A percentile compares a stretch with the other conserved stretches of the same genome.
Conservation (phyloP, 2,888 invertebrate genomes). For the Xanthorhoe designata region DNA sequence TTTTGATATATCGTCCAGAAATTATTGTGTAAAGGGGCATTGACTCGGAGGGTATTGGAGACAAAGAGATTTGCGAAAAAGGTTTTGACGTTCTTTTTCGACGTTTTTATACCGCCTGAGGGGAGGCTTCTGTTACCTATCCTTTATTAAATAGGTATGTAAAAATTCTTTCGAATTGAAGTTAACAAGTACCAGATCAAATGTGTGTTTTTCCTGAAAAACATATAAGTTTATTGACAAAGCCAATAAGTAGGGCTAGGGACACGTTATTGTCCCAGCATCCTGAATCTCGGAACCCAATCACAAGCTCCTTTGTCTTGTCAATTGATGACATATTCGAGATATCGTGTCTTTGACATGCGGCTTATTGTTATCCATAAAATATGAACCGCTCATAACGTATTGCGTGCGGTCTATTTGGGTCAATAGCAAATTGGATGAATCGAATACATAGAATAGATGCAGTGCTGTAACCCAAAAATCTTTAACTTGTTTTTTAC, state of each 20-base stretch:
- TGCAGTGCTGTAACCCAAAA: slow-evolving; percentile 3
- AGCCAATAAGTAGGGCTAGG: slow-evolving; percentile 49
- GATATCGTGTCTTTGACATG: slow-evolving; percentile 45
- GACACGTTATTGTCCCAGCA: slow-evolving; percentile 52
- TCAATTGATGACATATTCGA: slow-evolving; percentile 61
- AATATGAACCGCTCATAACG: slow-evolving; percentile 45
- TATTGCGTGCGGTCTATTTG: slow-evolving; percentile 37
- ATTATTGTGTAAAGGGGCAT: slow-evolving; percentile 56
- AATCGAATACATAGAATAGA: slow-evolving; percentile 24
- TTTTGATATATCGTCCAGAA: slow-evolving; percentile 62
- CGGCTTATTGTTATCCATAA: slow-evolving; percentile 45
- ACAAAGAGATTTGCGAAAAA: slow-evolving; percentile 43
- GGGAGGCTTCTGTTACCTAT: slow-evolving; percentile 22
- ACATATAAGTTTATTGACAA: slow-evolving; percentile 41
- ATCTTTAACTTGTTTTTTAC: not conserved
- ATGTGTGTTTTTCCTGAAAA: slow-evolving; percentile 37
- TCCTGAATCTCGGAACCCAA: slow-evolving; percentile 55
- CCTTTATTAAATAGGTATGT: not conserved
- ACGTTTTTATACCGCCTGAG: slow-evolving; percentile 29
- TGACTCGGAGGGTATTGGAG: slow-evolving; percentile 42
- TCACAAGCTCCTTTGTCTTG: slow-evolving; percentile 59
- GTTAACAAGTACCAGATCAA: not conserved
- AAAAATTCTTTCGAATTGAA: not conserved
- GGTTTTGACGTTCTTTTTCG: slow-evolving; percentile 38
- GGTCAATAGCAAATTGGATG: slow-evolving; percentile 39